Percentiles rank a stretch among this genome's conserved stretches.
phyloP scores from a whole-genome alignment of 1,140 invertebrate species.

The Pseudoatta argentina region DNA sequence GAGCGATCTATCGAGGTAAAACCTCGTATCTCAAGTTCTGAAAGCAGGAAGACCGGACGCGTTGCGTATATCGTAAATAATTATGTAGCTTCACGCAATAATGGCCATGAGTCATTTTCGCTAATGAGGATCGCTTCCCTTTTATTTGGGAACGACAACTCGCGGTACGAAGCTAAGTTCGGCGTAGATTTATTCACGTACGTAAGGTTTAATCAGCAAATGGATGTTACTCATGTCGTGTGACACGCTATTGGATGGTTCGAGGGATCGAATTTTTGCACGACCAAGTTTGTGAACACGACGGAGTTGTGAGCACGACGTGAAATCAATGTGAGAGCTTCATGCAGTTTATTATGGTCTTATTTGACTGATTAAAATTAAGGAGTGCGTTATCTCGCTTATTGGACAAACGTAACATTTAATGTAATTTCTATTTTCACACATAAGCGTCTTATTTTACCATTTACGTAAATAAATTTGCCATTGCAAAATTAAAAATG shows the following conservation, averaged over 20 bases:
- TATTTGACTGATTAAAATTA: conserved; percentile 23
- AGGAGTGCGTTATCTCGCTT: neutral
- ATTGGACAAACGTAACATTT: neutral
- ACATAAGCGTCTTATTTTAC: neutral
- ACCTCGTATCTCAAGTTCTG: conserved; percentile 10
- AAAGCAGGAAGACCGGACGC: conserved; percentile 26
- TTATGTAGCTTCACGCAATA: conserved; percentile 27
- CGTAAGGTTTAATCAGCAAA: conserved; percentile 61
- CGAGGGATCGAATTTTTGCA: conserved; percentile 64
- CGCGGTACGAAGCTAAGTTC: conserved; percentile 42
- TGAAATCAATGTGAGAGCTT: neutral
- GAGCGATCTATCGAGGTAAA: conserved; percentile 61
- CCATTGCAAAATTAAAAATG: neutral
- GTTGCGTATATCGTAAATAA: conserved; percentile 42
- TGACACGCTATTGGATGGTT: conserved; percentile 27
- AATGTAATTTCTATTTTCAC: neutral
- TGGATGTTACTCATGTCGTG: conserved; percentile 57
- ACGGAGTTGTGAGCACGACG: neutral
- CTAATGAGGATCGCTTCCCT: conserved; percentile 53
- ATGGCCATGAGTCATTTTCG: conserved; percentile 54
- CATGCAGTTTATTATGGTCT: conserved; percentile 4
- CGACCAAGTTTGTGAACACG: neutral
- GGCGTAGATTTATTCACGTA: conserved; percentile 61
- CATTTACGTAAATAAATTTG: neutral
- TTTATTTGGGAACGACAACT: neutral